Evolutionary conservation across 2,888 invertebrate genomes (phyloP).

Genomic region (Penaeus monodon): DNA sequence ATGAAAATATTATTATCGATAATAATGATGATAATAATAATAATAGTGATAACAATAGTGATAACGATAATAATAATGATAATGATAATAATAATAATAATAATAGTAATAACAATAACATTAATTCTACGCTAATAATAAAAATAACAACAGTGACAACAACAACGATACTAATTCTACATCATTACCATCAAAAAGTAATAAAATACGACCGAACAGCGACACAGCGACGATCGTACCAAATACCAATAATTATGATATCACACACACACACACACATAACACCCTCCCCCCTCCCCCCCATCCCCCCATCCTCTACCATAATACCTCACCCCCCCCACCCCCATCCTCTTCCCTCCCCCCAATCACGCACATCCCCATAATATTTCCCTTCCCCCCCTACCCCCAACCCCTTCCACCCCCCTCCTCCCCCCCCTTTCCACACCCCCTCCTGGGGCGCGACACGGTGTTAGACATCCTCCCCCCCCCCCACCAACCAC

Average conservation of each 20-base stretch:
- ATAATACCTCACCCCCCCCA: background rate
- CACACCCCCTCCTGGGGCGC: too few relatives aligned
- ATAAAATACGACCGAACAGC: background rate
- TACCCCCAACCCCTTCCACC: background rate
- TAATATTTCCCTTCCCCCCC: background rate
- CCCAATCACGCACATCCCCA: background rate
- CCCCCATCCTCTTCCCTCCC: background rate
- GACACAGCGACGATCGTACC: background rate
- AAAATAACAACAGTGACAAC: background rate
- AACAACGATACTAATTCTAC: background rate
- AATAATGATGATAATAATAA: background rate
- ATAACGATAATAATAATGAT: background rate
- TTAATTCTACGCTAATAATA: background rate
- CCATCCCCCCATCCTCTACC: background rate
- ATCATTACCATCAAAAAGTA: background rate
- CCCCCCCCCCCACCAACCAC: background rate
- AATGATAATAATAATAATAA: background rate
- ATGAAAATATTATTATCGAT: background rate
- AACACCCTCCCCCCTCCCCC: background rate
- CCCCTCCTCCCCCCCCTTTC: too few relatives aligned
- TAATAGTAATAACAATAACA: background rate
- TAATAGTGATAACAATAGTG: background rate
- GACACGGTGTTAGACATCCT: background rate
- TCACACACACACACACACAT: background rate
- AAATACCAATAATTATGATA: background rate